Conservation (phyloP, 2,888 invertebrate genomes). For the Phymatocera aterrima region DNA sequence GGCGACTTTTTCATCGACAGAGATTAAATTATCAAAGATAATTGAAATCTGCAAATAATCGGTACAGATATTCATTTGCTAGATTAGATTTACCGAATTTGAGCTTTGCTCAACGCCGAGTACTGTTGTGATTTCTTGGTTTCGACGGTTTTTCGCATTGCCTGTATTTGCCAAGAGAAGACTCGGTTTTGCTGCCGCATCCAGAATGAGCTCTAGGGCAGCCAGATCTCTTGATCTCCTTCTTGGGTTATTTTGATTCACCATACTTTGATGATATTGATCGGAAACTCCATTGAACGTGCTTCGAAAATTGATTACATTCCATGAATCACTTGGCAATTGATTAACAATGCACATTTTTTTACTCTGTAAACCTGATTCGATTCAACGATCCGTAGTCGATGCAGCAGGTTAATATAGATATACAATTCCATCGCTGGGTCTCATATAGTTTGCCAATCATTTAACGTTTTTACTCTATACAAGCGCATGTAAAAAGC, state of each 20-base stretch:
- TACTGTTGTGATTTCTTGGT: background rate
- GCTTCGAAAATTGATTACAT: slow-evolving; percentile 41
- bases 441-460: too few relatives aligned
- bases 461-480: background rate
- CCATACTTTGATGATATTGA: slow-evolving; percentile 36
- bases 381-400: slow-evolving; percentile 14
- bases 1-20: background rate
- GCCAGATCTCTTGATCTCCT: slow-evolving; percentile 37
- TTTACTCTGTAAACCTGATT: slow-evolving; percentile 31
- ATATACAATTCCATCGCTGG: background rate
- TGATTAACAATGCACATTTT: slow-evolving; percentile 35
- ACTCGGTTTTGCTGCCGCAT: slow-evolving; percentile 31
- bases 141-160: background rate
- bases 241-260: slow-evolving; percentile 37
- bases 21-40: too few relatives aligned
- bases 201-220: slow-evolving; percentile 15
- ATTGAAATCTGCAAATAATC: background rate
- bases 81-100: background rate
- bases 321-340: slow-evolving; percentile 32
- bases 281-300: slow-evolving; percentile 37
- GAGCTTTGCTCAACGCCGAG: background rate
- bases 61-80: background rate
- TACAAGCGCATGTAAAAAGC: background rate
- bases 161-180: background rate
- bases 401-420: slow-evolving; percentile 13